These are phyloP conservation scores for Sebastes minor DNA, from an alignment of 2,797 vertebrate species.

Conservation along the genomic window DNA sequence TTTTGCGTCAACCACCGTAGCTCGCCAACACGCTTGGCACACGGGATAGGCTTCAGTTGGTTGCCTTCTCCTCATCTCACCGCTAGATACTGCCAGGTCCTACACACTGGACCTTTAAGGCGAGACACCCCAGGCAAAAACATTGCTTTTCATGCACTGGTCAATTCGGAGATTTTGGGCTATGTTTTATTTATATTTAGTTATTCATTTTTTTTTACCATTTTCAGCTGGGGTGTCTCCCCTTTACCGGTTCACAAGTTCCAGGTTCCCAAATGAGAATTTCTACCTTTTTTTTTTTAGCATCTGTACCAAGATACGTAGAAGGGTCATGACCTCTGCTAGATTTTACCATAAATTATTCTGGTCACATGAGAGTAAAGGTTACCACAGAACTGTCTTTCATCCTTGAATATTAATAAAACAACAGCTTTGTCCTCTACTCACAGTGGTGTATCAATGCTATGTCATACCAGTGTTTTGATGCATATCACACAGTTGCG, in stretches of 20 bases:
- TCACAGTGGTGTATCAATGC: background rate
- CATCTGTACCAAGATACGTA: background rate
- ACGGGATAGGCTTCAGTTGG: too few species aligned
- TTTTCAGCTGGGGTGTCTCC: too few species aligned
- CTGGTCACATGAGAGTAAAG: background rate
- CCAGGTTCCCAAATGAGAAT: background rate
- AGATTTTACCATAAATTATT: background rate
- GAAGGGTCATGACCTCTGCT: background rate
- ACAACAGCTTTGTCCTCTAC: background rate
- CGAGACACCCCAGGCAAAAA: too few species aligned
- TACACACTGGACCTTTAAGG: too few species aligned
- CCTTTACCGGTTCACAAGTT: background rate
- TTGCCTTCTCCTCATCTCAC: too few species aligned
- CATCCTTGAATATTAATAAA: constrained; percentile 1
- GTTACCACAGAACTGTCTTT: background rate
- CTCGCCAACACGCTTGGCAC: too few species aligned
- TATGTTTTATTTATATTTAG: too few species aligned
- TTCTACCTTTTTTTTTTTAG: background rate
- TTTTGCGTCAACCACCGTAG: too few species aligned
- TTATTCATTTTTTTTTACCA: too few species aligned
- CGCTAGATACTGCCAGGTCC: too few species aligned
- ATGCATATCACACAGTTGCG: background rate
- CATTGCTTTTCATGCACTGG: too few species aligned
- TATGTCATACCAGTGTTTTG: background rate
- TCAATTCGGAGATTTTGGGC: too few species aligned